Conservation (phyloP, 2,797 vertebrate genomes). For the Toxotes lorentzi region DNA sequence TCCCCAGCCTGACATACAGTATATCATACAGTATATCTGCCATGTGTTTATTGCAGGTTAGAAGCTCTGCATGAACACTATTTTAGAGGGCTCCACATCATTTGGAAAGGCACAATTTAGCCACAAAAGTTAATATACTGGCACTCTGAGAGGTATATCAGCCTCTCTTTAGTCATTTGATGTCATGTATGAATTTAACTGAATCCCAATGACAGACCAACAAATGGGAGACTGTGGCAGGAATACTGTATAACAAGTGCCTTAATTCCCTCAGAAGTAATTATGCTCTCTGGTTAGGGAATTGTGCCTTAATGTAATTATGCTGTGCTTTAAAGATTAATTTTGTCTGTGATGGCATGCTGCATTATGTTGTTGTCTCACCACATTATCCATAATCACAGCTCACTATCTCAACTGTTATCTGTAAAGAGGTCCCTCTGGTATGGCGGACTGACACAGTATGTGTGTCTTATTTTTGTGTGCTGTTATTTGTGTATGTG, state of each 20-base stretch:
- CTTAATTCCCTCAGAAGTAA: constrained; percentile 80
- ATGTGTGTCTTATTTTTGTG: neutral
- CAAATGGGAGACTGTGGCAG: constrained; percentile 55
- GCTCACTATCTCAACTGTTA: constrained; percentile 70
- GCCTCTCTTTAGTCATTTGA: constrained; percentile 39
- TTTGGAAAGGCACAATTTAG: constrained; percentile 8
- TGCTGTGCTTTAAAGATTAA: constrained; percentile 82
- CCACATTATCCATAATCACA: constrained; percentile 83
- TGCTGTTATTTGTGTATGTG: constrained; percentile 10
- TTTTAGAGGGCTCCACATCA: constrained; percentile 5
- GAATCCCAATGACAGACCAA: constrained; percentile 61
- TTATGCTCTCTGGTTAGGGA: constrained; percentile 82
- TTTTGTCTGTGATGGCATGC: constrained; percentile 78
- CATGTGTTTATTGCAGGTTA: constrained; percentile 22
- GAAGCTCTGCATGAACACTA: constrained; percentile 1
- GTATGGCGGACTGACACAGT: constrained; percentile 24
- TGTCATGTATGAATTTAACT: constrained; percentile 52
- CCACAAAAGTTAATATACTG: constrained; percentile 19
- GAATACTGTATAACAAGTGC: constrained; percentile 69
- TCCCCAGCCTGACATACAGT: neutral
- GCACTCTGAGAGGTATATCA: constrained; percentile 23
- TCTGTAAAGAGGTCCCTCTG: constrained; percentile 48
- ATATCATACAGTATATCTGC: neutral
- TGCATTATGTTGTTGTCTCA: constrained; percentile 76
- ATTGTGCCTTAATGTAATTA: constrained; percentile 83